Percentiles rank a stretch among this genome's conserved stretches.
Evolutionary conservation across 2,797 vertebrate species (phyloP).

Genomic region (Galago senegalensis): DNA sequence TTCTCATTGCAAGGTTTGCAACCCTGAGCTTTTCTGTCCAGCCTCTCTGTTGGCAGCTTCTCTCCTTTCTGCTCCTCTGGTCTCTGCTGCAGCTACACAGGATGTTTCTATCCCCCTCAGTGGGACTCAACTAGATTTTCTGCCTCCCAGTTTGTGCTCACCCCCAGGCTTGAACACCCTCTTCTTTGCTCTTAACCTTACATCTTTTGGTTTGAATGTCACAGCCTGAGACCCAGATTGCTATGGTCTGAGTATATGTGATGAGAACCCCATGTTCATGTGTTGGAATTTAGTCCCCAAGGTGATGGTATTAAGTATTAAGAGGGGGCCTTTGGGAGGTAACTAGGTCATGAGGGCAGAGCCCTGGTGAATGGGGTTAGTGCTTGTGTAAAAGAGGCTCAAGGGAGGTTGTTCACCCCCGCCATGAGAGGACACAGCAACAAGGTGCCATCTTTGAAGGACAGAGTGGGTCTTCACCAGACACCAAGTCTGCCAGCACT

Average conservation of each 20-base stretch:
- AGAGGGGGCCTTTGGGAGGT: not conserved
- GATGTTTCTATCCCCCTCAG: not conserved
- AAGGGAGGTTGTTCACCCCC: not conserved
- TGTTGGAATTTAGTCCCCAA: not conserved
- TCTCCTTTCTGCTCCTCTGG: not conserved
- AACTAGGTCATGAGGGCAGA: not conserved
- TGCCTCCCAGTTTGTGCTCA: not conserved
- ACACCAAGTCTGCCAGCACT: not conserved
- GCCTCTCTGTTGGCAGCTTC: not conserved
- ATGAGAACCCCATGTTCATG: not conserved
- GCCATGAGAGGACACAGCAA: not conserved
- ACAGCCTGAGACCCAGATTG: not conserved
- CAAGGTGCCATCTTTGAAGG: not conserved
- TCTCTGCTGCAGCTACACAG: not conserved
- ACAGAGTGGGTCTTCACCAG: not conserved
- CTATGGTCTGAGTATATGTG: not conserved
- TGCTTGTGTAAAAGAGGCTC: not conserved
- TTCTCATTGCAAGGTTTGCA: not conserved
- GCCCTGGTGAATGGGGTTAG: not conserved
- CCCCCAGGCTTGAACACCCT: not conserved
- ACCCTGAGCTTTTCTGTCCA: not conserved
- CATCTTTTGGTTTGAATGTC: slow-evolving; percentile 13
- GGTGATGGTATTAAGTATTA: not conserved
- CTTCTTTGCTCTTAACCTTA: not conserved
- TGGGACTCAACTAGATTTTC: not conserved